These are phyloP conservation scores for Perca fluviatilis DNA, from an alignment of 2,113 vertebrate genomes.

Conservation along the genomic window DNA sequence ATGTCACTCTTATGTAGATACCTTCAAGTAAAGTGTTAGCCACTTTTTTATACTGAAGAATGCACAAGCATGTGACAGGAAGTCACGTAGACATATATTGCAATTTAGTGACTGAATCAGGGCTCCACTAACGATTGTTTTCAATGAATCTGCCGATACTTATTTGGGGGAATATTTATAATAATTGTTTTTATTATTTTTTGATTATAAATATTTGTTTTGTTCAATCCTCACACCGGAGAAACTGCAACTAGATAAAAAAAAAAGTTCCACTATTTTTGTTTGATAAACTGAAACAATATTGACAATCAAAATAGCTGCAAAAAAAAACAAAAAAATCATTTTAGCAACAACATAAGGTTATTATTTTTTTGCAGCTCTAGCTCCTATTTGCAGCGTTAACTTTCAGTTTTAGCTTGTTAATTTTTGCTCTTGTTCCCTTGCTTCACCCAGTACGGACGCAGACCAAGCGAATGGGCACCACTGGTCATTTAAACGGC, in stretches of 20 bases:
- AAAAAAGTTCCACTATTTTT: not conserved
- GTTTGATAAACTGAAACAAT: not conserved
- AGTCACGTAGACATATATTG: not conserved
- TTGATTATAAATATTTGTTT: not conserved
- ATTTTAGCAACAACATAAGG: not conserved
- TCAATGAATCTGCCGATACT: not conserved
- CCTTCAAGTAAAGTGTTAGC: too few relatives aligned
- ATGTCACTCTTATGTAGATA: too few relatives aligned
- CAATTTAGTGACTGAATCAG: not conserved
- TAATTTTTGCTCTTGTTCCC: not conserved
- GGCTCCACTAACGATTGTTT: not conserved
- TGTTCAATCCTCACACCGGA: not conserved
- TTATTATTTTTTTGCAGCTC: not conserved
- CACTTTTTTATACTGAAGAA: too few relatives aligned
- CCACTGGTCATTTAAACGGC: conserved; percentile 76
- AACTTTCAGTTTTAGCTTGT: not conserved
- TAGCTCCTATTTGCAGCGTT: not conserved
- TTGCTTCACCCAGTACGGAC: conserved; percentile 85
- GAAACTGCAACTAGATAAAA: not conserved
- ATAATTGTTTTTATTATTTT: too few relatives aligned
- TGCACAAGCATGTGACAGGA: too few relatives aligned
- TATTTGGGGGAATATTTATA: too few relatives aligned
- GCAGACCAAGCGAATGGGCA: conserved; percentile 86
- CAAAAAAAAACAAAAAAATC: not conserved
- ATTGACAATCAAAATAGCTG: not conserved